These are phyloP conservation scores for Phenganax marumi DNA, from an alignment of 92 coral and sea anemone genomes.

Conservation along the genomic window DNA sequence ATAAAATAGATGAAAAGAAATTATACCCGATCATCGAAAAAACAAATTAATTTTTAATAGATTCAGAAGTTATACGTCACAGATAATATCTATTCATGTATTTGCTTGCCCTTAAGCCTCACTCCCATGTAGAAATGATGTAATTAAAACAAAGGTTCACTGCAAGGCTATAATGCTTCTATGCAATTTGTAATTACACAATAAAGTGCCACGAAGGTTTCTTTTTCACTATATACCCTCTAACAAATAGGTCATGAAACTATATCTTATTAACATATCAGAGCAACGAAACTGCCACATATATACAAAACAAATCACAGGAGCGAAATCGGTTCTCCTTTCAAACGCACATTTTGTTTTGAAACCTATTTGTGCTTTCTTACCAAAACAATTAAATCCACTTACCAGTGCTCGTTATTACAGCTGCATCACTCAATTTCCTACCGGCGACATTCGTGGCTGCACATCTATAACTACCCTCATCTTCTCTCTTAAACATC, in stretches of 20 bases:
- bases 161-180: not conserved
- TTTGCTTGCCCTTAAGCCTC: too few relatives aligned
- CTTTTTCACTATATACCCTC: too few relatives aligned
- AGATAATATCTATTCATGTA: too few relatives aligned
- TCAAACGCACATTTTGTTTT: not conserved
- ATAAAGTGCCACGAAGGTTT: too few relatives aligned
- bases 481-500: slow-evolving; percentile 65
- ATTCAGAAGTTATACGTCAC: not conserved
- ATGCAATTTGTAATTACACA: not conserved
- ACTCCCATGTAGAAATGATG: too few relatives aligned
- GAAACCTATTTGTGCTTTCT: too few relatives aligned
- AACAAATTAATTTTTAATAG: slow-evolving; percentile 40
- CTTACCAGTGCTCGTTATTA: slow-evolving; percentile 71
- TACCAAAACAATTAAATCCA: not conserved
- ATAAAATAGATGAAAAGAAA: too few relatives aligned
- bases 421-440: slow-evolving; percentile 62
- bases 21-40: too few relatives aligned
- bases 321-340: not conserved
- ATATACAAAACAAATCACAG: not conserved
- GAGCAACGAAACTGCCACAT: not conserved
- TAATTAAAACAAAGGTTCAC: not conserved
- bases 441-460: slow-evolving; percentile 73
- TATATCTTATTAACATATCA: not conserved
- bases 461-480: slow-evolving; percentile 69
- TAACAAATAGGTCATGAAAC: too few relatives aligned